phyloP scores from a whole-genome alignment of 1,140 invertebrate species.

The Apis dorsata region DNA sequence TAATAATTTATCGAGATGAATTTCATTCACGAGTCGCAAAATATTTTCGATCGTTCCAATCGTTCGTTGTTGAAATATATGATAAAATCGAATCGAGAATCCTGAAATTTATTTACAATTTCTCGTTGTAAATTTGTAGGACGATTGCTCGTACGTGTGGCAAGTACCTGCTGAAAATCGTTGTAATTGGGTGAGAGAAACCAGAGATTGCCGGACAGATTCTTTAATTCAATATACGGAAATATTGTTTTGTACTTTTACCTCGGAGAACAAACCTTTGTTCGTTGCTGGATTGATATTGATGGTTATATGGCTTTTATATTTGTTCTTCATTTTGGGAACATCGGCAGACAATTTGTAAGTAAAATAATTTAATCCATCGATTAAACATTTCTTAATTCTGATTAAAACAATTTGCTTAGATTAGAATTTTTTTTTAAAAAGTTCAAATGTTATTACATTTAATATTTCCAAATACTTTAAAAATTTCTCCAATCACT shows the following conservation, averaged over 20 bases:
- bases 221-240: constrained; percentile 71
- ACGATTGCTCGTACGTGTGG: constrained; percentile 77
- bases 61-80: no score
- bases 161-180: constrained; percentile 64
- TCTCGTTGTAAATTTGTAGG: constrained; percentile 56
- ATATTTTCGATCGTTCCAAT: no score
- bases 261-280: constrained; percentile 53
- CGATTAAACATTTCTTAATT: no score
- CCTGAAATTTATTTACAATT: background rate
- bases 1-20: no score
- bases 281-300: constrained; percentile 67
- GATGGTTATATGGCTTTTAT: constrained; percentile 81
- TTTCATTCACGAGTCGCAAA: no score
- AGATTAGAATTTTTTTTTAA: no score
- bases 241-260: constrained; percentile 73
- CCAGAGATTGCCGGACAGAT: constrained; percentile 67
- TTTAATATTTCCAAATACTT: no score
- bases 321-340: constrained; percentile 83
- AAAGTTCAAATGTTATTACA: no score
- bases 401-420: no score
- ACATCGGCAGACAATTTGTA: constrained; percentile 84
- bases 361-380: background rate
- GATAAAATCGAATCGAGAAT: no score
- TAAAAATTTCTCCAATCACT: no score
- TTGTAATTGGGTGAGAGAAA: constrained; percentile 72